Base-by-base conservation (phyloP, 2,797 vertebrate genomes). In the Prunella strophiata region DNA sequence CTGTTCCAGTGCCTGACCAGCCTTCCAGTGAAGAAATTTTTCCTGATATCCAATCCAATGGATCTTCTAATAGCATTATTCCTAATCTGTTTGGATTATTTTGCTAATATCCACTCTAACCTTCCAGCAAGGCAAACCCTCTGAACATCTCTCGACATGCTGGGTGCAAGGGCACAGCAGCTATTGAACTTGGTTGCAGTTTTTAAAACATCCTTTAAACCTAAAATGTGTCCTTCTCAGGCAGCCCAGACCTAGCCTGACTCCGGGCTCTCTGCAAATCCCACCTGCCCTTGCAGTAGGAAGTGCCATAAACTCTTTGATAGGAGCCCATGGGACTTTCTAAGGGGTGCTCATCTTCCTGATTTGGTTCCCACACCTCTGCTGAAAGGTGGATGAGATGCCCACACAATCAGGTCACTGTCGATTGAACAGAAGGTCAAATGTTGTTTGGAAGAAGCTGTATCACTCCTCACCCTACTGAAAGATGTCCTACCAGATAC, bases 81-180 rank as follows among this genome's bases (percentile, higher is more conserved):
- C 23, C 7, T 26, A 42, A 67, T 43, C 16, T 55, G 7, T 73
- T 67, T 29, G 27, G 32, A 79, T 55, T 48, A 29, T 79, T 79
- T 67, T 61, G 54, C 16, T 38, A 50, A 67, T 26, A 73, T 13
- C 11, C 12, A n/a, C 19, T 55, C 40, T 55, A 50, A 79, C 20
- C 36, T 48, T 42, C 32, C 59, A 54, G 62, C 25, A 40, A 79
- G 47, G 10, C 11, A 92, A 82, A 79, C 34, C 26, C 22, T 30
- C 62, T 66, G 38, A 65, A 42, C 1, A 0, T 2, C 38, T 71
- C n/a, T 57, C 50, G 36, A 12, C 25, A 4, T 1, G 1, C 42
- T 48, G 32, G 10, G 16, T 36, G 15, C 26, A 40, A 81, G 36
- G 20, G 14, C 11, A 61, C 38, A 51, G n/a, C 1, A 13, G 7